Conservation (phyloP, 2,113 vertebrate species). For the Galemys pyrenaicus region DNA sequence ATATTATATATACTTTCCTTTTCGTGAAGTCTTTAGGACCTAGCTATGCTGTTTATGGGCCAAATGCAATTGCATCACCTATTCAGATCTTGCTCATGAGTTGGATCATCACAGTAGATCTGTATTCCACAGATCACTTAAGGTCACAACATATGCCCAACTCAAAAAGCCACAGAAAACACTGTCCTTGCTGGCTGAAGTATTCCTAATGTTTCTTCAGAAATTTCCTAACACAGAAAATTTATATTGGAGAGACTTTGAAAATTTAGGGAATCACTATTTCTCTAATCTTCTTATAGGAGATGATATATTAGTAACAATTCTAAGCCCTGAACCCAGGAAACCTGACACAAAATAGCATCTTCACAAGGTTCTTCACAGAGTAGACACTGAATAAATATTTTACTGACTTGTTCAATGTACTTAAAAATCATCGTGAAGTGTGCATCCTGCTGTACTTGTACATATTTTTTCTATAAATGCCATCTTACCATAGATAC, state of each 20-base stretch:
- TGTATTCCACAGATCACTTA: neutral
- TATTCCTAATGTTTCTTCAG: neutral
- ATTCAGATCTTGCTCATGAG: neutral
- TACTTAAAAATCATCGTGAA: slow-evolving; percentile 59
- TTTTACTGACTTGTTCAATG: neutral
- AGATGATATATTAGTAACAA: neutral
- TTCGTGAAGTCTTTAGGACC: neutral
- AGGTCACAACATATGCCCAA: neutral
- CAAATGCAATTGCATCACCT: neutral
- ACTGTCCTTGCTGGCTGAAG: neutral
- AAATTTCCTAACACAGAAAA: neutral
- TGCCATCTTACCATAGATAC: slow-evolving; percentile 49
- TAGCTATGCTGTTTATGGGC: neutral
- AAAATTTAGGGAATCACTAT: slow-evolving; percentile 2
- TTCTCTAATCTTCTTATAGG: slow-evolving; percentile 20
- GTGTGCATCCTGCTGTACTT: slow-evolving; percentile 22
- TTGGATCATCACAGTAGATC: no score
- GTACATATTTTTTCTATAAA: slow-evolving; percentile 70
- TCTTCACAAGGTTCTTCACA: neutral
- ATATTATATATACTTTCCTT: neutral
- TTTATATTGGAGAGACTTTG: neutral
- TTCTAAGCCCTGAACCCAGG: neutral
- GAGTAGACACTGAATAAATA: neutral
- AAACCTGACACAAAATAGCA: neutral
- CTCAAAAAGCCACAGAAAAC: slow-evolving; percentile 9